Base-by-base conservation (phyloP, 2,797 vertebrate genomes). In the Cyprinella venusta region DNA sequence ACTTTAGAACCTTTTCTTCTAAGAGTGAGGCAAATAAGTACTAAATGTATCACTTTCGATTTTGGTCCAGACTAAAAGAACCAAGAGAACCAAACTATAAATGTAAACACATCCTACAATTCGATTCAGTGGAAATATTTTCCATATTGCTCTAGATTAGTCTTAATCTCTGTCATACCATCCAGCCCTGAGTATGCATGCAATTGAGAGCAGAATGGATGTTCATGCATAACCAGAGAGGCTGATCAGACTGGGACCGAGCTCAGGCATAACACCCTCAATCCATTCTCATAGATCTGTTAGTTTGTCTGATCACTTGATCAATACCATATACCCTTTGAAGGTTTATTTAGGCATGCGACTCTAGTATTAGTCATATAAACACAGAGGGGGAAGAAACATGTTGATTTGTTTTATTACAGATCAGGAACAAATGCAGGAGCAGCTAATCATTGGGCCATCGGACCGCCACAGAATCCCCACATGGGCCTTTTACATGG, bases 281-380 rank as follows among this genome's bases (percentile, higher is more conserved):
- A 74, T 92, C 93, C 91, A 89, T 85, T 87, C 84, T 84, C 90
- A 92, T 91, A 85, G 93, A 93, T 94, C 91, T 91, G 91, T 93
- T 93, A 82, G 90, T 90, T 90, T 90, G 89, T 91, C 91, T 90
- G 91, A 94, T 92, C 86, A 89, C 85, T 78, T 83, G 91, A 93
- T 93, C 90, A 88, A 76, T 76, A 76, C 70, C 78, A 87, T 84
- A 85, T 86, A 90, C 90, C 89, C 89, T 86, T 91, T 54, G 86
- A 90, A 90, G 90, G 85, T 94, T 92, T 92, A 90, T 92, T 88
- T 88, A 90, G 91, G 87, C 87, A 80, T 16, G 78, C 45, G 63
- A 83, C 90, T 94, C 93, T 89, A 84, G 88, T 85, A 86, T 82
- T 89, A 88, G 87, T 86, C 80, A 74, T 77, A 85, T 88, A 91